A percentile compares a stretch with the other conserved stretches of the same genome.
These are phyloP conservation scores for Ranitomeya variabilis DNA, from an alignment of 2,113 vertebrate species.

Conservation along the genomic window DNA sequence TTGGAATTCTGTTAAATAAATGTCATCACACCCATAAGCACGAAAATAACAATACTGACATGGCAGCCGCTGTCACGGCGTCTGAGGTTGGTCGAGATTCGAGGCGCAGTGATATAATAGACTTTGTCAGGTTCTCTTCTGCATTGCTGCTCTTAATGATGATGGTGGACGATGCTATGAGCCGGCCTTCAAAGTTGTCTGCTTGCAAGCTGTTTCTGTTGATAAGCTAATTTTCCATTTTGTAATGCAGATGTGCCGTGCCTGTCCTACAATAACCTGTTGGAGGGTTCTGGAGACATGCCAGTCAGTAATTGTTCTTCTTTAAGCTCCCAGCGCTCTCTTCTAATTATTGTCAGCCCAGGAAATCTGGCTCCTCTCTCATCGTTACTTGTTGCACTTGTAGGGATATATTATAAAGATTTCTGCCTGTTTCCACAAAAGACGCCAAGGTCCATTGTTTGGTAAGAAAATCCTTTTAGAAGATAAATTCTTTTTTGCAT, in stretches of 20 bases:
- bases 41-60: constrained; percentile 25
- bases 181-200: constrained; percentile 58
- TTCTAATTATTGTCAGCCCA: constrained; percentile 71
- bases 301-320: constrained; percentile 66
- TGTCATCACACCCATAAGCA: constrained; percentile 36
- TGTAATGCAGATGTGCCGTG: constrained; percentile 63
- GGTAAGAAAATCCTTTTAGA: background rate
- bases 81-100: background rate
- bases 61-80: constrained; percentile 5
- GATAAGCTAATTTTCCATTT: constrained; percentile 70
- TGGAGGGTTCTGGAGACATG: constrained; percentile 64
- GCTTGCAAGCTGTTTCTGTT: constrained; percentile 67
- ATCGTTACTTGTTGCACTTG: constrained; percentile 60
- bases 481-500: background rate
- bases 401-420: constrained; percentile 62
- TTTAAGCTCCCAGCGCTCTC: constrained; percentile 65
- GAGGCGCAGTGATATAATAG: background rate
- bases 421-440: constrained; percentile 42
- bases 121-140: background rate
- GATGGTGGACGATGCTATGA: constrained; percentile 41
- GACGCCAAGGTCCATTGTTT: constrained; percentile 59
- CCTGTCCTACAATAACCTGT: constrained; percentile 64
- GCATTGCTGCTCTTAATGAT: background rate
- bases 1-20: constrained; percentile 39
- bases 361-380: constrained; percentile 63